Base-by-base conservation (phyloP, 2,797 vertebrate species). In the Melanotaenia pygmaea region DNA sequence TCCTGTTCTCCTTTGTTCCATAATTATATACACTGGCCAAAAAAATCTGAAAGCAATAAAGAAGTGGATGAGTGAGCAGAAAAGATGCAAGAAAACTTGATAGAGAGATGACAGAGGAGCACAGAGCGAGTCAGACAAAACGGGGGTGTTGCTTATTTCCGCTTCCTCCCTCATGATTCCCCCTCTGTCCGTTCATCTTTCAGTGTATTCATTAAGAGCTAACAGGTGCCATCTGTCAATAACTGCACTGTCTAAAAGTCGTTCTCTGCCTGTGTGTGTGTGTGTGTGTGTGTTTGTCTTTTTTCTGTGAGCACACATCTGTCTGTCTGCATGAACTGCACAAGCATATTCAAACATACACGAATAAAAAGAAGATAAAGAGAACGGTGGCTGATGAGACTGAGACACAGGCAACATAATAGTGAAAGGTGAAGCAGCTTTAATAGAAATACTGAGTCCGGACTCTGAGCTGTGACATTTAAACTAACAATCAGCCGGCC, bases 151-250 rank as follows among this genome's bases (percentile, higher is more conserved):
- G 7, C 24, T 65, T 6, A 60, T 69, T 82, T 79, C 50, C 13
- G 26, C 20, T 67, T 51, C 30, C 58, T 78, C 43, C 54, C 20
- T 22, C 56, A 5, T 51, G 65, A 71, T 30, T 54, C 28, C 20
- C 51, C 11, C 3, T 10, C 51, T 22, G 47, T 51, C 47, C 51
- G 3, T 68, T 28, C 37, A 59, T 73, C 64, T 47, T 26, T 67
- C 67, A 56, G 73, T 63, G 47, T 32, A 54, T 74, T 74, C 67
- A 82, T 68, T 77, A 50, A 50, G 37, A 72, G 47, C 32, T 54
- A 76, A 68, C 83, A 79, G 70, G 72, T 77, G 81, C 45, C 54
- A n/a, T 60, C 70, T 62, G 62, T 86, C 74, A 84, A 66, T 67
- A 83, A 69, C 59, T 26, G 58, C 64, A 1, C 58, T 67, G 72